These are phyloP conservation scores for Capitella teleta DNA, from an alignment of 1,140 invertebrate genomes.

Conservation along the genomic window DNA sequence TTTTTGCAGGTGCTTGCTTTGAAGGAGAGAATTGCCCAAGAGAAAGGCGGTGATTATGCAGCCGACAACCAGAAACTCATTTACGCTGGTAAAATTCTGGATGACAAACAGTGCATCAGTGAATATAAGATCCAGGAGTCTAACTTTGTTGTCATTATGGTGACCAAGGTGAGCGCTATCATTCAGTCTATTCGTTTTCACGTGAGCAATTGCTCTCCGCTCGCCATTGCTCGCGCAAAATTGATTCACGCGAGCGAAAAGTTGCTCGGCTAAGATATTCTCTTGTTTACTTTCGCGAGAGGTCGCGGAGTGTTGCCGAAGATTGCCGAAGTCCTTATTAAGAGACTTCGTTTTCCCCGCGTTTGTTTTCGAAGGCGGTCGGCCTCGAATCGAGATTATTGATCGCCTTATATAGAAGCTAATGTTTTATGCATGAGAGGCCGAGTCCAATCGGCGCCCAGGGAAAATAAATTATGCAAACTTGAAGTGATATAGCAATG, in stretches of 20 bases:
- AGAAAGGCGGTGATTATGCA: slow-evolving; percentile 73
- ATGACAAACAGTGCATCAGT: slow-evolving; percentile 69
- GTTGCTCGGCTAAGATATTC: neutral
- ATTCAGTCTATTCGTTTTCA: neutral
- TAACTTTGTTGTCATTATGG: slow-evolving; percentile 96
- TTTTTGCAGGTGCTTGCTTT: slow-evolving; percentile 65
- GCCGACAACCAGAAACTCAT: slow-evolving; percentile 84
- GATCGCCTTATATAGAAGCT: too few relatives aligned
- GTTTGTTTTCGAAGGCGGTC: too few relatives aligned
- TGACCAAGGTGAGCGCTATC: slow-evolving; percentile 60
- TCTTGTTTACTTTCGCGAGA: neutral
- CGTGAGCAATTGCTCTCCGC: neutral
- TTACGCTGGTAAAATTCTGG: slow-evolving; percentile 86
- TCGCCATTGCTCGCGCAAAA: neutral
- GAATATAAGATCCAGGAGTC: slow-evolving; percentile 93
- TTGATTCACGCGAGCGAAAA: neutral
- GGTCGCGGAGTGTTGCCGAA: too few relatives aligned
- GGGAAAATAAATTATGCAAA: too few relatives aligned
- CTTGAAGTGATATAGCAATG: too few relatives aligned
- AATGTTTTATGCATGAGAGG: too few relatives aligned
- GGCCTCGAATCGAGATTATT: too few relatives aligned
- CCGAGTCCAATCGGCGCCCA: too few relatives aligned
- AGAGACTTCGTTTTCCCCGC: too few relatives aligned
- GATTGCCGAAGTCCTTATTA: too few relatives aligned
- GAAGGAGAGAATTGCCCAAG: slow-evolving; percentile 81